Evolutionary conservation across 2,797 vertebrate genomes (phyloP).

Genomic region (Poecile montanus): DNA sequence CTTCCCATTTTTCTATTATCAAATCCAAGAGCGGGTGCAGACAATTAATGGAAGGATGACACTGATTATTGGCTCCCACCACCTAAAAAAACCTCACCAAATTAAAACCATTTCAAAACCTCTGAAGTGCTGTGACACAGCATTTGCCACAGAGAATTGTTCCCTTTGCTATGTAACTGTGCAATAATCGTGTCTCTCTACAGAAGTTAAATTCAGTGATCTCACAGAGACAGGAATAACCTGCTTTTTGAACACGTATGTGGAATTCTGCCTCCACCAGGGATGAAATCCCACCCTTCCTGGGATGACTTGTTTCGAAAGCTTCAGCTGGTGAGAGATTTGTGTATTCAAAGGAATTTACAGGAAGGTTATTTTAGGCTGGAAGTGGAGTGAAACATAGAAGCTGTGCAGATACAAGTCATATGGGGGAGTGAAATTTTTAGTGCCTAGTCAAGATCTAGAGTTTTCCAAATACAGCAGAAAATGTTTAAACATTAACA

Average conservation of each 20-base stretch:
- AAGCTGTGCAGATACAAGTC: not conserved
- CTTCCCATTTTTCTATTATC: not conserved
- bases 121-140: not conserved
- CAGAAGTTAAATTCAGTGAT: accelerated
- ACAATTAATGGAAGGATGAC: not conserved
- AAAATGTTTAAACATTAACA: constrained; percentile 9
- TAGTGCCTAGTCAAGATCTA: not conserved
- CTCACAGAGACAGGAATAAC: not conserved
- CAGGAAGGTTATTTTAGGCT: not conserved
- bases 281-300: not conserved
- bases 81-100: not conserved
- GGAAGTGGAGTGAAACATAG: not conserved
- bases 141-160: not conserved
- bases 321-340: not conserved
- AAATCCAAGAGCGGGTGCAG: not conserved
- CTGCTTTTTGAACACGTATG: not conserved
- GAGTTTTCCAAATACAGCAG: not conserved
- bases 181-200: not conserved
- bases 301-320: not conserved
- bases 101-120: not conserved
- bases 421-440: not conserved
- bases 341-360: not conserved
- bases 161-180: not conserved
- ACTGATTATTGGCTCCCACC: not conserved
- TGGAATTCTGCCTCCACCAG: not conserved